Percentiles rank a stretch among this genome's conserved stretches.
Evolutionary conservation across 2,113 vertebrate species (phyloP).

Genomic region (Calonectris borealis): DNA sequence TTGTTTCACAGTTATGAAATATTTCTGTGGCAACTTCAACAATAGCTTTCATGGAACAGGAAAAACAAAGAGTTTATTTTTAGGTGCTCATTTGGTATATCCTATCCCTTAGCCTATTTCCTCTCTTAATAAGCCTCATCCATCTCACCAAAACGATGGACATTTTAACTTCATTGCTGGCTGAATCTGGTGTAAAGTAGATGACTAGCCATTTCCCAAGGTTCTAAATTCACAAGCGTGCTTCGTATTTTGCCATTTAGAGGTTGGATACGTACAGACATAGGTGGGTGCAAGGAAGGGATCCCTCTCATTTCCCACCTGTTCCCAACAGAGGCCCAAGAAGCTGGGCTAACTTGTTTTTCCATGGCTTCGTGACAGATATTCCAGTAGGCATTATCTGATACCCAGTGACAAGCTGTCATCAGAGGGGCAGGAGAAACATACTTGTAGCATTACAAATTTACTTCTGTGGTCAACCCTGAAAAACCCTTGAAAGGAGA

Average conservation of each 20-base stretch:
- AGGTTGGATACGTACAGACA: background rate
- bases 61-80: conserved; percentile 49
- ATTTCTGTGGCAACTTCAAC: conserved; percentile 44
- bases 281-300: background rate
- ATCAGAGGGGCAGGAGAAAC: background rate
- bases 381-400: background rate
- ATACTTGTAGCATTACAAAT: background rate
- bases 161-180: background rate
- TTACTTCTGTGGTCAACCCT: background rate
- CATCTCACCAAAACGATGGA: conserved; percentile 11
- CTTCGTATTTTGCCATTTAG: background rate
- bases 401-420: background rate
- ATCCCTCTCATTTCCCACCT: background rate
- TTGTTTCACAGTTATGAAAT: conserved; percentile 9
- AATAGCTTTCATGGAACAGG: conserved; percentile 38
- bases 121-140: conserved; percentile 19
- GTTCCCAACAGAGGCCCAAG: background rate
- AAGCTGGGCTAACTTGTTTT: background rate
- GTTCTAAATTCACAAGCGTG: background rate
- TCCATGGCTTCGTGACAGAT: background rate
- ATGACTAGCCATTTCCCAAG: background rate
- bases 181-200: background rate
- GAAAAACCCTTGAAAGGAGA: background rate
- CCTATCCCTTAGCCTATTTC: conserved; percentile 43
- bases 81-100: conserved; percentile 16